These are phyloP conservation scores for Temnopleurus reevesii DNA, from an alignment of 53 echinoderm and acorn worm genomes.

Conservation along the genomic window DNA sequence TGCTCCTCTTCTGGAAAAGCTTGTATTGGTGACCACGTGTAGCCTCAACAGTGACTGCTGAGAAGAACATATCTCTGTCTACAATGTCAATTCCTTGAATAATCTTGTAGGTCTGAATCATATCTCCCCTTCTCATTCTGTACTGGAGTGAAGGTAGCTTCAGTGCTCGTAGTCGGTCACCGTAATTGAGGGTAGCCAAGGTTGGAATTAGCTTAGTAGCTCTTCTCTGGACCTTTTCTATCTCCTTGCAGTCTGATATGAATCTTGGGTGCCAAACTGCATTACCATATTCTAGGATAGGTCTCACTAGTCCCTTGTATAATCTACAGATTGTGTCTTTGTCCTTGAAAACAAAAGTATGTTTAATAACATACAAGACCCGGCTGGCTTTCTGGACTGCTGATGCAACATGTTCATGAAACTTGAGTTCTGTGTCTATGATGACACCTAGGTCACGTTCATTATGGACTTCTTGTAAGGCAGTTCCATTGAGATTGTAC, in stretches of 20 bases:
- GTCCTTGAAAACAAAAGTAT: background rate
- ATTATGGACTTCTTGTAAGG: background rate
- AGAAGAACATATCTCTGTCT: too few species aligned
- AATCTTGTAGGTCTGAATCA: too few species aligned
- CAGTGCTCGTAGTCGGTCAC: background rate
- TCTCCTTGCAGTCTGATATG: background rate
- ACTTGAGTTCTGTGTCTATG: background rate
- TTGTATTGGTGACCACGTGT: too few species aligned
- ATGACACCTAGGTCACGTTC: background rate
- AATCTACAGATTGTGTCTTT: background rate
- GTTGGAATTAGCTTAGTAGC: conserved; percentile 11
- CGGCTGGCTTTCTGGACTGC: background rate
- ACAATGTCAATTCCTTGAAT: too few species aligned
- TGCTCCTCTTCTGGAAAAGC: too few species aligned
- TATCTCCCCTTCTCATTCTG: too few species aligned
- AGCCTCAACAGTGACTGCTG: too few species aligned
- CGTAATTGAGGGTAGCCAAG: background rate
- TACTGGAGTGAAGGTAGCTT: too few species aligned
- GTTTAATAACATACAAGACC: background rate
- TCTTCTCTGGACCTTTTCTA: conserved; percentile 1
- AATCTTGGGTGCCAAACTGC: background rate
- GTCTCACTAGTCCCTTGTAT: background rate
- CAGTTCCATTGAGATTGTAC: background rate
- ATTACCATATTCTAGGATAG: background rate
- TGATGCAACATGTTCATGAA: background rate